Evolutionary conservation across 2,113 vertebrate species (phyloP).

Genomic region (Scomber japonicus): DNA sequence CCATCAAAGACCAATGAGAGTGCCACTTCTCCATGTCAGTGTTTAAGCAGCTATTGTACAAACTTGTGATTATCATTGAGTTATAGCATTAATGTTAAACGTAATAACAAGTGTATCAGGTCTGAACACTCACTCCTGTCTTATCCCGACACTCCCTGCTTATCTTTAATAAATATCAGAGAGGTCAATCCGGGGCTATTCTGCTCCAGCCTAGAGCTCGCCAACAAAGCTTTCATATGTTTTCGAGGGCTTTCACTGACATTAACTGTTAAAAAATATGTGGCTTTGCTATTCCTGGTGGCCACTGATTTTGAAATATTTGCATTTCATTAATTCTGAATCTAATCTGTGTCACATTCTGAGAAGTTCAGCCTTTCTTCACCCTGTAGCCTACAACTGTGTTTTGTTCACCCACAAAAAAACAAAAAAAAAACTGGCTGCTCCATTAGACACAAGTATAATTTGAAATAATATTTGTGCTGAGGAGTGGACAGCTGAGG

Average conservation of each 20-base stretch:
- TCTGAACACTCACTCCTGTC: slow-evolving; percentile 55
- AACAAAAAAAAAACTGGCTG: background rate
- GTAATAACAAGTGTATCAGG: slow-evolving; percentile 70
- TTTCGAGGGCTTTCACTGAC: background rate
- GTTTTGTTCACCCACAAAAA: slow-evolving; percentile 48
- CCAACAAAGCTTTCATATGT: slow-evolving; percentile 3
- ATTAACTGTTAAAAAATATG: background rate
- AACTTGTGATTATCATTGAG: slow-evolving; percentile 66
- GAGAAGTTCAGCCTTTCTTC: background rate
- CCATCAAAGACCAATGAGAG: slow-evolving; percentile 63
- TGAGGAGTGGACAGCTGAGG: slow-evolving; percentile 77
- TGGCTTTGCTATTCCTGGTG: background rate
- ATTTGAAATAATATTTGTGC: slow-evolving; percentile 74
- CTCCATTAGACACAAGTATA: slow-evolving; percentile 62
- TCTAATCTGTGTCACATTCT: background rate
- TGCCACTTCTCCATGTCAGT: slow-evolving; percentile 63
- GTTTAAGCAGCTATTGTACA: slow-evolving; percentile 46
- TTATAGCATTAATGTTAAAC: slow-evolving; percentile 60
- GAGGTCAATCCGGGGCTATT: slow-evolving; percentile 52
- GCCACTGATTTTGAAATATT: slow-evolving; percentile 1
- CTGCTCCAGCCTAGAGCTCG: slow-evolving; percentile 21
- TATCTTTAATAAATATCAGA: slow-evolving; percentile 70
- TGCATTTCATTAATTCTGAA: background rate
- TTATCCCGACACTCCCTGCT: slow-evolving; percentile 69
- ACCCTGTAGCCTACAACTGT: slow-evolving; percentile 36